A percentile compares a stretch with the other conserved stretches of the same genome.
phyloP scores from a whole-genome alignment of 2,888 invertebrate genomes.

The Vesta saturnalis region DNA sequence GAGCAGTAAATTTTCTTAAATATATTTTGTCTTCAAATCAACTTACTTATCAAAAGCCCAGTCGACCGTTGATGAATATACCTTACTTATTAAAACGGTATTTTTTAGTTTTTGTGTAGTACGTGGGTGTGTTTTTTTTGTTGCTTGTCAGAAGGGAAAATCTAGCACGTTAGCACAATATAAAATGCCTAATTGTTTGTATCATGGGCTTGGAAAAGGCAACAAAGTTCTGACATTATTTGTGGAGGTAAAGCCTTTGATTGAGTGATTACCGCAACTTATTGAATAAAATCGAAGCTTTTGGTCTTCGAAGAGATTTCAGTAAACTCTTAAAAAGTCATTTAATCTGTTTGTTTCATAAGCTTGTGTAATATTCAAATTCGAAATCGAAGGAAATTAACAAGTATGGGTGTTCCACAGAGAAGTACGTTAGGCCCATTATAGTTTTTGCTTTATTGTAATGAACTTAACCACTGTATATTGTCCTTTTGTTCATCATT shows the following conservation, averaged over 20 bases:
- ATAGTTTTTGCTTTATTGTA: neutral
- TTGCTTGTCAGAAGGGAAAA: neutral
- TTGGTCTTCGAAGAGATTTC: neutral
- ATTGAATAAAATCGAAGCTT: neutral
- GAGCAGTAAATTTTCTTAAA: too few species aligned
- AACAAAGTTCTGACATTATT: too few species aligned
- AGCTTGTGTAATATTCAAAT: neutral
- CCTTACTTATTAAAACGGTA: too few species aligned
- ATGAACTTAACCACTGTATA: neutral
- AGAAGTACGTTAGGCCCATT: neutral
- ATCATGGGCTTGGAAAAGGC: neutral
- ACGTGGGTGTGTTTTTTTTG: too few species aligned
- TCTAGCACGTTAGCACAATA: neutral
- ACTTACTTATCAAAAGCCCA: too few species aligned
- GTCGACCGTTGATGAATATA: too few species aligned
- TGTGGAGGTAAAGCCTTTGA: neutral
- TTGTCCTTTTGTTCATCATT: neutral
- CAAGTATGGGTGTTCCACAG: neutral
- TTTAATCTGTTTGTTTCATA: neutral
- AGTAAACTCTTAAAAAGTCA: neutral
- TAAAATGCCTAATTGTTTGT: neutral
- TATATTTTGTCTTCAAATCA: too few species aligned
- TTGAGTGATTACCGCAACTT: neutral
- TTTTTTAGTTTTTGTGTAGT: too few species aligned
- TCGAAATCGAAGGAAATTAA: neutral